phyloP scores from a whole-genome alignment of 92 coral and sea anemone species.

The Bergia sp. region DNA sequence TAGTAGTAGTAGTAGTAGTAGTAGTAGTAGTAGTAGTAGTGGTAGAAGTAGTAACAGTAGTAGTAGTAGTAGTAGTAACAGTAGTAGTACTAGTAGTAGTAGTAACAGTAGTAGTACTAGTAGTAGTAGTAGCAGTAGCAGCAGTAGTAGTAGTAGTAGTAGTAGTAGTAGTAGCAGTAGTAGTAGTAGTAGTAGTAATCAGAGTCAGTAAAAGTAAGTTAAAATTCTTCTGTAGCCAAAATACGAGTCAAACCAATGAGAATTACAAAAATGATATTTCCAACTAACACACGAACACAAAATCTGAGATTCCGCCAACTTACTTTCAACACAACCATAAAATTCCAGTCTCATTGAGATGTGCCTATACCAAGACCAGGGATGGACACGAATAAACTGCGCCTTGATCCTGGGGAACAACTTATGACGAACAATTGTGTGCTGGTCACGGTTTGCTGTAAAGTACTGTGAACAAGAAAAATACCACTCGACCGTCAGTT shows the following conservation, averaged over 20 bases:
- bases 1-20: too few species aligned
- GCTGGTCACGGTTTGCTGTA: slow-evolving; percentile 24
- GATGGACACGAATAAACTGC: slow-evolving; percentile 29
- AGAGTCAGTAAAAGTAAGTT: too few species aligned
- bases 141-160: too few species aligned
- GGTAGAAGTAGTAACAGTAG: too few species aligned
- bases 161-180: too few species aligned
- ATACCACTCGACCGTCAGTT: not conserved
- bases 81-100: too few species aligned
- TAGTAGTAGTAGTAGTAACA: too few species aligned
- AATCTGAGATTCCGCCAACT: not conserved
- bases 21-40: too few species aligned
- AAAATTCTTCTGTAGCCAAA: not conserved
- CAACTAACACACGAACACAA: not conserved
- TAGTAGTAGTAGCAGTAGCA: too few species aligned
- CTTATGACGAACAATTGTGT: slow-evolving; percentile 20
- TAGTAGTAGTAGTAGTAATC: too few species aligned
- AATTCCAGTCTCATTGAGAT: slow-evolving; percentile 33
- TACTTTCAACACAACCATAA: slow-evolving; percentile 43
- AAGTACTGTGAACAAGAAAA: slow-evolving; percentile 17
- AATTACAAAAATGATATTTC: too few species aligned
- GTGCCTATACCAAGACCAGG: slow-evolving; percentile 35
- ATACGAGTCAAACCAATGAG: not conserved
- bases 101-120: too few species aligned
- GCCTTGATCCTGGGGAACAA: slow-evolving; percentile 45